Conservation (phyloP, 2,797 vertebrate genomes). For the Parauchenoglanis ngamensis region DNA sequence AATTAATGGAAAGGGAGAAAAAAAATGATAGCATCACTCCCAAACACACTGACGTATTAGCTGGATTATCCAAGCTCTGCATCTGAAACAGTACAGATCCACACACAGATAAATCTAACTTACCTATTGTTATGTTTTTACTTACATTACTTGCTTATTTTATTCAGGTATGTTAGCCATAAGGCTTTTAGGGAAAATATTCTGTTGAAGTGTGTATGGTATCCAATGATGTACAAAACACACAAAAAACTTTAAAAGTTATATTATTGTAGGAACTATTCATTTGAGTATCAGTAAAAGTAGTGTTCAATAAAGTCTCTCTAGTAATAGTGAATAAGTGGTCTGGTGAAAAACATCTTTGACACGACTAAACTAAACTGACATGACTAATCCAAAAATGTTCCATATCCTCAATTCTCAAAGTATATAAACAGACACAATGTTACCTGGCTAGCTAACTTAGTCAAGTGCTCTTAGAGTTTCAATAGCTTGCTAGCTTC, state of each 20-base stretch:
- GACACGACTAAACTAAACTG: too few species aligned
- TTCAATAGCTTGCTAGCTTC: neutral
- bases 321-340: neutral
- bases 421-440: neutral
- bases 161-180: neutral
- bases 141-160: neutral
- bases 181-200: neutral
- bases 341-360: neutral
- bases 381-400: neutral
- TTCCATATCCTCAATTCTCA: neutral
- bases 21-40: neutral
- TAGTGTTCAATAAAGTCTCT: neutral
- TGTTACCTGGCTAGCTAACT: neutral
- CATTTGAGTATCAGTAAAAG: neutral
- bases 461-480: neutral
- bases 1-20: conserved; percentile 5
- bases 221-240: neutral
- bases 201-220: neutral
- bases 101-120: neutral
- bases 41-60: neutral
- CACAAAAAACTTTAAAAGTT: neutral
- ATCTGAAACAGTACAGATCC: neutral
- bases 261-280: neutral
- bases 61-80: neutral
- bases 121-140: neutral